These are phyloP conservation scores for Fregata magnificens DNA, from an alignment of 2,113 vertebrate species.

Conservation along the genomic window DNA sequence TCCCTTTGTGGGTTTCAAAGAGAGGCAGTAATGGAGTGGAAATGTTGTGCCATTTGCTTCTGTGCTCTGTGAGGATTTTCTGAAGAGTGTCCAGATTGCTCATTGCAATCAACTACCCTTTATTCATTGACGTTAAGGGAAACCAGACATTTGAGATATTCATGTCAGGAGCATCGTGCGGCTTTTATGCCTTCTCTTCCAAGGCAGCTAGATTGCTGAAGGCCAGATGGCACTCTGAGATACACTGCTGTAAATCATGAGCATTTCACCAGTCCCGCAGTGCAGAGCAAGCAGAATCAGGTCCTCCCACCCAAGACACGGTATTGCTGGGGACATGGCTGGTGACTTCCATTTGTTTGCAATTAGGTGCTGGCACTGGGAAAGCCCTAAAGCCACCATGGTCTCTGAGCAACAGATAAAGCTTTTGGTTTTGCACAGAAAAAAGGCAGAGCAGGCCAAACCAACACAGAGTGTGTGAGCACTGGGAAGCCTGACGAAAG, in stretches of 20 bases:
- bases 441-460: conserved; percentile 48
- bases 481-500: background rate
- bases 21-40: background rate
- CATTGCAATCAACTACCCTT: background rate
- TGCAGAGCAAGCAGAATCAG: background rate
- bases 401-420: conserved; percentile 20
- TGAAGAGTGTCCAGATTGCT: background rate
- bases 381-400: conserved; percentile 35
- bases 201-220: background rate
- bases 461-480: background rate
- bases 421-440: conserved; percentile 36
- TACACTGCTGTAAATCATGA: background rate
- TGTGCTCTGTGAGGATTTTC: background rate
- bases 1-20: background rate
- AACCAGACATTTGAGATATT: background rate
- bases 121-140: background rate
- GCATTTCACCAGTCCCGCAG: background rate
- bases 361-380: conserved; percentile 46
- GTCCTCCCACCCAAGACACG: background rate
- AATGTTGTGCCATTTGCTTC: background rate
- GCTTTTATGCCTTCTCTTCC: background rate
- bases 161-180: background rate
- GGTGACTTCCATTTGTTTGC: conserved; percentile 43
- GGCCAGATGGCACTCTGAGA: background rate
- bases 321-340: background rate